Percentiles rank a stretch among this genome's conserved stretches.
Conservation (phyloP, 2,113 vertebrate genomes). For the Phoxinus phoxinus region DNA sequence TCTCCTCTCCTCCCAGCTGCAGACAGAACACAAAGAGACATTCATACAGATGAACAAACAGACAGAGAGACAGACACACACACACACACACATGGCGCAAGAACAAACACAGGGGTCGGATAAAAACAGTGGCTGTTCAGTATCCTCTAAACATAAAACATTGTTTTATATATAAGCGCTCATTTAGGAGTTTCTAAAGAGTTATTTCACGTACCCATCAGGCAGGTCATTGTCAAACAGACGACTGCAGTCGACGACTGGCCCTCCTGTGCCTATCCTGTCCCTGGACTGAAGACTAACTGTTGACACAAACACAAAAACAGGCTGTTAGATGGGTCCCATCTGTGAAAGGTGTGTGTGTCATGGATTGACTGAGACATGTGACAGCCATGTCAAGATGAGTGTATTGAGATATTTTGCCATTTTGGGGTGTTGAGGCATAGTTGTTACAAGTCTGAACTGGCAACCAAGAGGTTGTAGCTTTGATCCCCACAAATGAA, state of each 20-base stretch:
- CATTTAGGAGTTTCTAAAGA: background rate
- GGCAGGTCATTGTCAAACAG: constrained; percentile 98
- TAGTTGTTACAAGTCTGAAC: background rate
- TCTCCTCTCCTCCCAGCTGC: constrained; percentile 97
- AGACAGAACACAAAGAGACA: constrained; percentile 56
- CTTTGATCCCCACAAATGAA: background rate
- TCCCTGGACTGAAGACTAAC: constrained; percentile 98
- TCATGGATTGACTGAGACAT: background rate
- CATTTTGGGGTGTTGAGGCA: background rate
- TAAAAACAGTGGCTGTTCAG: background rate
- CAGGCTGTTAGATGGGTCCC: background rate
- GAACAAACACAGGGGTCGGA: constrained; percentile 7
- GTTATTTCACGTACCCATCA: constrained; percentile 86
- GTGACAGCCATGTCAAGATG: background rate
- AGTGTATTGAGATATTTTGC: background rate
- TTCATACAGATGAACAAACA: constrained; percentile 35
- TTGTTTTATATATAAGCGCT: background rate
- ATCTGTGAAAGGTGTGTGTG: background rate
- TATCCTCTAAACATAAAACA: background rate
- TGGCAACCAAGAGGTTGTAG: background rate
- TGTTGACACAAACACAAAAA: constrained; percentile 61
- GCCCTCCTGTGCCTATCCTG: constrained; percentile 93
- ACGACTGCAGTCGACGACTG: constrained; percentile 97
- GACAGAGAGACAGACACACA: background rate
- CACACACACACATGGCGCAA: background rate